Evolutionary conservation across 2,888 invertebrate species (phyloP).

Genomic region (Hirtodrosophila histrioides): DNA sequence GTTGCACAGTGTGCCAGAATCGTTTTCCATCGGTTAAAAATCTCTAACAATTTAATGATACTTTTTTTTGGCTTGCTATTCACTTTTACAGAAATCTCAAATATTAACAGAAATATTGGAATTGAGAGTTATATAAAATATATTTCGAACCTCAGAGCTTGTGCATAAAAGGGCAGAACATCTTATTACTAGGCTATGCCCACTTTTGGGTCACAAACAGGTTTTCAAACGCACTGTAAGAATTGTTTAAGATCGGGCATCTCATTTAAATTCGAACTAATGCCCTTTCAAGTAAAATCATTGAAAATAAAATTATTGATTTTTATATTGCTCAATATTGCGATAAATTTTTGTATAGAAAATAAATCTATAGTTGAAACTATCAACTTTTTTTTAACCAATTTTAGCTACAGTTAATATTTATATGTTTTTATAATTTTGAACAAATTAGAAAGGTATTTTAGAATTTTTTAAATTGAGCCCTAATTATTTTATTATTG

Average conservation of each 20-base stretch:
- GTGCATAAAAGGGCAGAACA: no score
- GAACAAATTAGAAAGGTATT: no score
- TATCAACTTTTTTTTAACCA: slow-evolving; percentile 24
- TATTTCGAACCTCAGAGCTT: no score
- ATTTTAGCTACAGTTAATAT: background rate
- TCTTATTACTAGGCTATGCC: no score
- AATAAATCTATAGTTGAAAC: slow-evolving; percentile 34
- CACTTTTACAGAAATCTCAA: no score
- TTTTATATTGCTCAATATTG: slow-evolving; percentile 16
- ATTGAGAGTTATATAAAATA: no score
- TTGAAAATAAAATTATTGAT: slow-evolving; percentile 7
- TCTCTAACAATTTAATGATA: background rate
- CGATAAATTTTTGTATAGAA: background rate
- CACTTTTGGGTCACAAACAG: background rate
- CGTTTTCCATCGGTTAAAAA: slow-evolving; percentile 32
- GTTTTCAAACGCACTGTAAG: background rate
- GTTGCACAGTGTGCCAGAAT: slow-evolving; percentile 40
- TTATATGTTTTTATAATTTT: background rate
- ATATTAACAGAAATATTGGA: no score
- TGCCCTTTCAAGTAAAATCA: background rate
- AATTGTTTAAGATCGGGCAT: background rate
- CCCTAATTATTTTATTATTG: no score
- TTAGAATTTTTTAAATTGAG: no score
- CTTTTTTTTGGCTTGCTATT: no score
- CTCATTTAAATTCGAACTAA: background rate